phyloP scores from a whole-genome alignment of 2,888 invertebrate genomes.

The Campoplex capitator region DNA sequence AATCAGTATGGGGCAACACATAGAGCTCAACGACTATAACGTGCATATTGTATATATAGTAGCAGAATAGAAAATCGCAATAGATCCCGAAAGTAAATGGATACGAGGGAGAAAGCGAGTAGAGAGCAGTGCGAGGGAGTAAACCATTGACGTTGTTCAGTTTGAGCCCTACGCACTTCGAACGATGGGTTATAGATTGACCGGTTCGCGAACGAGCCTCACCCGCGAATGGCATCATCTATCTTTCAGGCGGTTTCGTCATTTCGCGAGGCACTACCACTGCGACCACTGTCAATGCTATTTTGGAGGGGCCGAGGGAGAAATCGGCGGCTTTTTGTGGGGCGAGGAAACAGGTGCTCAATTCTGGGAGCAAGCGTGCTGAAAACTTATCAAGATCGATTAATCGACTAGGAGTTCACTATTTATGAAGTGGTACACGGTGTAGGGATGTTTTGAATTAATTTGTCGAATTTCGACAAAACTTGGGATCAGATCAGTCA shows the following conservation, averaged over 20 bases:
- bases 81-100: slow-evolving; percentile 55
- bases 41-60: neutral
- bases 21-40: neutral
- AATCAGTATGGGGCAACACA: slow-evolving; percentile 29
- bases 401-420: slow-evolving; percentile 42
- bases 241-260: slow-evolving; percentile 81
- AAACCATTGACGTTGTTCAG: slow-evolving; percentile 51
- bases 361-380: slow-evolving; percentile 60
- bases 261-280: slow-evolving; percentile 73
- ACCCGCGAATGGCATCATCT: slow-evolving; percentile 80
- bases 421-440: slow-evolving; percentile 5
- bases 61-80: slow-evolving; percentile 56
- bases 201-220: slow-evolving; percentile 74
- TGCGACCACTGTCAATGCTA: slow-evolving; percentile 50
- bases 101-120: slow-evolving; percentile 49
- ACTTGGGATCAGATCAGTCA: neutral
- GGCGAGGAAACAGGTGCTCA: slow-evolving; percentile 58
- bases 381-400: slow-evolving; percentile 72
- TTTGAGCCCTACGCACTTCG: slow-evolving; percentile 71
- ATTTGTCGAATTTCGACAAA: neutral
- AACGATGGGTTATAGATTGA: slow-evolving; percentile 81
- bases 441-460: neutral
- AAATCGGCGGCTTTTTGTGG: slow-evolving; percentile 37
- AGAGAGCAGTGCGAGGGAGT: slow-evolving; percentile 25
- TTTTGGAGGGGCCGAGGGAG: slow-evolving; percentile 65